Percentiles rank a stretch among this genome's conserved stretches.
Conservation (phyloP, 2,888 invertebrate species). For the Taenaris catops region DNA sequence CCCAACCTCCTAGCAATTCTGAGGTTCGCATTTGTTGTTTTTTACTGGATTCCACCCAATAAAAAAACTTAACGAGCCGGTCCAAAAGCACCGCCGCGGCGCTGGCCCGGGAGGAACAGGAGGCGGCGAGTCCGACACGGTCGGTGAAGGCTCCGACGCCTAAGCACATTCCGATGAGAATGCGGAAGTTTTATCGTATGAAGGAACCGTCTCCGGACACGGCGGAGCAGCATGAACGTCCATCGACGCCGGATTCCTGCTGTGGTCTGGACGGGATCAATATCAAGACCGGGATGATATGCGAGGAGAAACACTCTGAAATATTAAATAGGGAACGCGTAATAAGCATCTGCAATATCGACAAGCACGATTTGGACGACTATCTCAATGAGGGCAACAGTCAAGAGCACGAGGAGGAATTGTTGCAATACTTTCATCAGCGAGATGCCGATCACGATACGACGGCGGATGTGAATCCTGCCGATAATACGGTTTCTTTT, state of each 20-base stretch:
- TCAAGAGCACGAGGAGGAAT: conserved; percentile 91
- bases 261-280: conserved; percentile 72
- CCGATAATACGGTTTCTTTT: conserved; percentile 43
- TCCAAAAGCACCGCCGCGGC: conserved; percentile 79
- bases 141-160: conserved; percentile 72
- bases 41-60: conserved; percentile 79
- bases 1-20: no score
- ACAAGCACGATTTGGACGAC: conserved; percentile 90
- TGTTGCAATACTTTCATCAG: conserved; percentile 90
- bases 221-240: conserved; percentile 48
- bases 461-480: conserved; percentile 30
- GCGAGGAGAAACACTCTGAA: conserved; percentile 71
- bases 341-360: conserved; percentile 87
- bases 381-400: conserved; percentile 87
- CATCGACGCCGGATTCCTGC: conserved; percentile 65
- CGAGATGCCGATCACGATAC: conserved; percentile 46
- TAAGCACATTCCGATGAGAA: conserved; percentile 48
- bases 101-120: conserved; percentile 77
- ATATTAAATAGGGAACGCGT: conserved; percentile 84
- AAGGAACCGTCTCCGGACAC: conserved; percentile 55
- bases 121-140: conserved; percentile 75
- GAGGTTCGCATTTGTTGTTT: no score
- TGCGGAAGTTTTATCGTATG: conserved; percentile 39
- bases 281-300: conserved; percentile 63
- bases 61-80: conserved; percentile 79